A percentile compares a stretch with the other conserved stretches of the same genome.
phyloP scores from a whole-genome alignment of 2,888 invertebrate genomes.

The Drosophila greeni region DNA sequence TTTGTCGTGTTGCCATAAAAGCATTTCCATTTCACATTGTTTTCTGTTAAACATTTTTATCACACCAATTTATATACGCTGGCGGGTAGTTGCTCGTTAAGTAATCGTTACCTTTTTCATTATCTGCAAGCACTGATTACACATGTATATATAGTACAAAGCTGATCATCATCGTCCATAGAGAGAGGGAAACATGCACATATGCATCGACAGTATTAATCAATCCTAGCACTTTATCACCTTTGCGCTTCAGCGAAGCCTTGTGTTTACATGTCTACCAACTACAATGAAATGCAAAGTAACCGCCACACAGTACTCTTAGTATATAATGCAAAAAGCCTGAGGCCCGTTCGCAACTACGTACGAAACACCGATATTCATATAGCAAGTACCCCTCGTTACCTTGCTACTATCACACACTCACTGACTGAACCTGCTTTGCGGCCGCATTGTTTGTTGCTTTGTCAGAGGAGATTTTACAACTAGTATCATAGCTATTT shows the following conservation, averaged over 20 bases:
- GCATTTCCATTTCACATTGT: conserved; percentile 49
- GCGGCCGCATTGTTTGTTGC: conserved; percentile 38
- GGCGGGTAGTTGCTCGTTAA: conserved; percentile 76
- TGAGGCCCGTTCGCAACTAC: conserved; percentile 27
- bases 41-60: conserved; percentile 66
- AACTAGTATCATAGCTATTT: conserved; percentile 77
- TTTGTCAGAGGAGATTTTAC: conserved; percentile 54
- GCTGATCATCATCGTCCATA: conserved; percentile 42
- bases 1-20: conserved; percentile 51
- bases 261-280: conserved; percentile 59
- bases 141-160: conserved; percentile 47
- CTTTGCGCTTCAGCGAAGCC: conserved; percentile 72
- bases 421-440: conserved; percentile 38
- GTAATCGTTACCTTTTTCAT: conserved; percentile 32
- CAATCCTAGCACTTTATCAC: conserved; percentile 61
- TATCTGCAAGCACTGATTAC: conserved; percentile 20
- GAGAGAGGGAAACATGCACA: conserved; percentile 16
- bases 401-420: conserved; percentile 73
- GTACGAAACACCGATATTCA: conserved; percentile 36
- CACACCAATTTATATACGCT: conserved; percentile 76
- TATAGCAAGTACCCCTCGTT: conserved; percentile 50
- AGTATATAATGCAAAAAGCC: conserved; percentile 35
- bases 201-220: conserved; percentile 7
- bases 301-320: conserved; percentile 50
- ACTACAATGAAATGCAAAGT: conserved; percentile 53